Evolutionary conservation across 2,797 vertebrate species (phyloP), one percentile per base, ranked within the genome.

Genomic region (Lagorchestes hirsutus): DNA sequence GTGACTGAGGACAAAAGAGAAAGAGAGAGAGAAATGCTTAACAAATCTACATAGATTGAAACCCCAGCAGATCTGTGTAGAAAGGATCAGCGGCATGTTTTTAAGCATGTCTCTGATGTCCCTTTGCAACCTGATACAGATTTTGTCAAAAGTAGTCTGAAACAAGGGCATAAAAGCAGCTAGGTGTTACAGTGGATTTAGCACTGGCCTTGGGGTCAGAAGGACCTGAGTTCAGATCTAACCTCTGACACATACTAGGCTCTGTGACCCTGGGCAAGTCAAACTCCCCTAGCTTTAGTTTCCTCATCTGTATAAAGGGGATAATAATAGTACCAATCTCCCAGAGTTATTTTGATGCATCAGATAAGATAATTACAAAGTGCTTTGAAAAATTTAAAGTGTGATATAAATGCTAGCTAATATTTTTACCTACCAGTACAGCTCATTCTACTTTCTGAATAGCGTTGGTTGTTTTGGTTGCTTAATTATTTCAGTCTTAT

Each of bases 1-100:
- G 98, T 82, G 97, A 98, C 99, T 99, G 98, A 11, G 54, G 95
- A 97, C 90, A 96, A 92, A 98, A 97, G 96, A 97, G 90, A 97
- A 87, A 95, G 95, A 96, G 91, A 87, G 31, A 50, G 31, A 50
- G n/a, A 94, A 93, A 96, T 90, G 92, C 34, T 56, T 98, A 93
- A 93, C 46, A 92, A 93, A 92, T 92, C 24, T 52, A 10, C 55
- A 54, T 29, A 97, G 94, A 97, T 92, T 94, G 12, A 87, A 46
- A 46, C 1, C 0, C 57, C 96, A 8, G 97, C 96, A 93, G 4
- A 62, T 0, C 9, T 54, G 4, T 24, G 0, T 92, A 11, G 29
- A 6, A 58, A 92, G 90, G 13, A 67, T 55, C 3, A 50, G 18
- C 0, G 2, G 14, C 29, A 0, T 16, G 24, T 94, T 93, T 92